phyloP scores from a whole-genome alignment of 37 sponge, comb jelly and placozoan genomes.

The Crambe crambe region DNA sequence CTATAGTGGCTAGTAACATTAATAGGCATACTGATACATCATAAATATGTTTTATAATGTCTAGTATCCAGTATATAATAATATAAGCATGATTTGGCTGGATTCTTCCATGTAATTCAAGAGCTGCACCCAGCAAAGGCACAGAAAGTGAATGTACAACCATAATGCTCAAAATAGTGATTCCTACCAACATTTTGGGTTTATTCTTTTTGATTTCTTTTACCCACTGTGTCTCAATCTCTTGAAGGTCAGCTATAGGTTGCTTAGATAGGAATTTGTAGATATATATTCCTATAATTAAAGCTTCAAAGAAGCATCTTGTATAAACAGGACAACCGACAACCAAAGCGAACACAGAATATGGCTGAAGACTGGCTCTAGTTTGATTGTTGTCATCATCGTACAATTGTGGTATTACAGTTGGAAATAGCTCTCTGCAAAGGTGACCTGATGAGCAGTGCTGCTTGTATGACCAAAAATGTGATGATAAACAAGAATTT shows the following conservation, averaged over 20 bases:
- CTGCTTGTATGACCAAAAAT: not conserved
- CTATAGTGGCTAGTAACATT: not conserved
- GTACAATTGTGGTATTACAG: not conserved
- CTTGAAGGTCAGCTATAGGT: not conserved
- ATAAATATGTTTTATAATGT: not conserved
- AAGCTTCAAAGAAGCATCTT: not conserved
- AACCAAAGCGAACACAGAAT: not conserved
- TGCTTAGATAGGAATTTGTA: not conserved
- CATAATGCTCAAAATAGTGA: not conserved
- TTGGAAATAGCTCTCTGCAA: not conserved
- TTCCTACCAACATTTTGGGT: not conserved
- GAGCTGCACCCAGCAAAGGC: not conserved
- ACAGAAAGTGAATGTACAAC: not conserved
- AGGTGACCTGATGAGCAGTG: not conserved
- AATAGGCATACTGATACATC: not conserved
- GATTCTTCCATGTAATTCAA: not conserved
- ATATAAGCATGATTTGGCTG: not conserved
- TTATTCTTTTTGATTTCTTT: not conserved
- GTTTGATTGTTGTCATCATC: not conserved
- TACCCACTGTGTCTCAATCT: not conserved
- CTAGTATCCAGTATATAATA: not conserved
- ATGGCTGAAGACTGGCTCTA: not conserved
- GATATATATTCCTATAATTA: not conserved
- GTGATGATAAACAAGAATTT: not conserved
- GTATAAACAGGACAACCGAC: not conserved